Evolutionary conservation across 2,113 vertebrate genomes (phyloP), one percentile per base, ranked within the genome.

Genomic region (Erythrocercus mccallii): DNA sequence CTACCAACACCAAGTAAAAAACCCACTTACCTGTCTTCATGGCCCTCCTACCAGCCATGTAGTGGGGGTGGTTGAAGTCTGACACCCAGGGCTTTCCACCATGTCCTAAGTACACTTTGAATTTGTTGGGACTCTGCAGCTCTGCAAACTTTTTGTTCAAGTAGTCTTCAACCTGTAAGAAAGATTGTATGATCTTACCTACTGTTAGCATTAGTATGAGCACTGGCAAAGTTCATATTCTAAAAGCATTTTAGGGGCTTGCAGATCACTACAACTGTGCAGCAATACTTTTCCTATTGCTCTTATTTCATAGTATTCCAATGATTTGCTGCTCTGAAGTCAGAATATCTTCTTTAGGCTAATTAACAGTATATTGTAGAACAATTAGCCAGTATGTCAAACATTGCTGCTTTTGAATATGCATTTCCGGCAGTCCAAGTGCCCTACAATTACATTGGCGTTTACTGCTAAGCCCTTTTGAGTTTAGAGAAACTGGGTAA

Each of bases 21-120:
- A 31, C 5, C 1, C 60, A 97, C 96, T 82, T 91, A 99, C 99
- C 99, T 96, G 99, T 99, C 89, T 99, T 99, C 96, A 99, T 99
- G 82, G 99, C 99, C 91, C 94, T 99, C 68, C 99, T 98, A 12
- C 99, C 99, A 79, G 99, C 99, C 97, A 99, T 91, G 88, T 99
- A 99, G 95, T 99, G 99, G 1, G 99, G 99, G 86, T 99, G 99
- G 94, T 99, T 99, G 96, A 99, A 99, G 98, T 99, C 99, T 30
- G 99, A 98, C 45, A 99, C 99, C 99, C 99, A 99, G 76, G 99
- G 99, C 83, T 98, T 99, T 61, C 99, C 99, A 37, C 99, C 99
- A 9, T 99, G 99, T 78, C 98, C 98, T 97, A 99, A 98, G 71
- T 96, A 95, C 11, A 98, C 98, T 40, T 97, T 98, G 96, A 99